A percentile compares a stretch with the other conserved stretches of the same genome.
phyloP scores from a whole-genome alignment of 2,888 invertebrate genomes.

The Oscheius onirici region DNA sequence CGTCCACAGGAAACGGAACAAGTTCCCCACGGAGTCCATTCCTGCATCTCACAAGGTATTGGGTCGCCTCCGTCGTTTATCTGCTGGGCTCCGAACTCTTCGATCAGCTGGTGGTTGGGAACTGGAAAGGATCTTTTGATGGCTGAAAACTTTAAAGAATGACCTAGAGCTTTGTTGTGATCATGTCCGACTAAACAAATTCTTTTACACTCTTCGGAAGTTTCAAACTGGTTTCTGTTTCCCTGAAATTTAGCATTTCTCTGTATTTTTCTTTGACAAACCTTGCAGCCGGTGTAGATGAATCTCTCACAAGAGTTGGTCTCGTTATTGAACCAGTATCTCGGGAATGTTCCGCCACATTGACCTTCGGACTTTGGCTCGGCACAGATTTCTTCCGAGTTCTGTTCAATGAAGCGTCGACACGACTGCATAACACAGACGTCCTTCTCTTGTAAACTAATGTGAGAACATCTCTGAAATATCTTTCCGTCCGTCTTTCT shows the following conservation, averaged over 20 bases:
- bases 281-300: slow-evolving; percentile 87
- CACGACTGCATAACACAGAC: slow-evolving; percentile 68
- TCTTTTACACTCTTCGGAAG: slow-evolving; percentile 73
- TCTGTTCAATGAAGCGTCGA: slow-evolving; percentile 60
- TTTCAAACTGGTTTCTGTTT: slow-evolving; percentile 70
- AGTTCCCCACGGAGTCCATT: slow-evolving; percentile 82
- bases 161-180: slow-evolving; percentile 60
- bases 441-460: slow-evolving; percentile 70
- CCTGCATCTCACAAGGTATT: slow-evolving; percentile 79
- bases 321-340: slow-evolving; percentile 85
- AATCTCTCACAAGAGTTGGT: slow-evolving; percentile 83
- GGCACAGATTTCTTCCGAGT: slow-evolving; percentile 81
- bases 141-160: neutral
- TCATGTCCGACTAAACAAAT: slow-evolving; percentile 71
- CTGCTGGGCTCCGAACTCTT: slow-evolving; percentile 58
- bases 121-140: slow-evolving; percentile 48
- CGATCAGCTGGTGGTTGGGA: slow-evolving; percentile 64
- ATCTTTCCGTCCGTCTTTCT: too few relatives aligned
- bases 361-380: slow-evolving; percentile 83
- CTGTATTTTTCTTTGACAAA: slow-evolving; percentile 77
- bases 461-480: slow-evolving; percentile 46
- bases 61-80: slow-evolving; percentile 60
- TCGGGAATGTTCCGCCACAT: slow-evolving; percentile 85
- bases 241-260: slow-evolving; percentile 45
- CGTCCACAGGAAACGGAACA: slow-evolving; percentile 88